phyloP scores from a whole-genome alignment of 2,113 vertebrate species.

The Chionodraco myersi region DNA sequence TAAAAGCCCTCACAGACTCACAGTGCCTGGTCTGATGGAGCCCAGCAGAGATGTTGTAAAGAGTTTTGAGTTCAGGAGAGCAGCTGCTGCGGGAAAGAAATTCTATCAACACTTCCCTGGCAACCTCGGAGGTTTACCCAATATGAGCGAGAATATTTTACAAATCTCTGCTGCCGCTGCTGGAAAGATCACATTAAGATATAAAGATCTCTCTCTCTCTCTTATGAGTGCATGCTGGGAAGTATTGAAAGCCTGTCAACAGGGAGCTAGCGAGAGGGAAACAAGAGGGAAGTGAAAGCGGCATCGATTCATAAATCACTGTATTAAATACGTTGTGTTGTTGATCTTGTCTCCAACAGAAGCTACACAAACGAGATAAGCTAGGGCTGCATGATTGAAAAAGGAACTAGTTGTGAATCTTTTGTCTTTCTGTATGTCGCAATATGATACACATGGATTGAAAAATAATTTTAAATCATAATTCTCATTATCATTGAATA shows the following conservation, averaged over 20 bases:
- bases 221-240: conserved; percentile 55
- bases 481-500: no score
- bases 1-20: conserved; percentile 15
- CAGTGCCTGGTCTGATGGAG: conserved; percentile 25
- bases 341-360: neutral
- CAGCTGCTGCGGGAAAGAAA: conserved; percentile 62
- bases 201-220: conserved; percentile 61
- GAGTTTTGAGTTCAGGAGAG: conserved; percentile 33
- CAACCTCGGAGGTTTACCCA: conserved; percentile 64
- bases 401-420: no score
- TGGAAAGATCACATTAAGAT: conserved; percentile 43
- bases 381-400: no score
- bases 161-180: conserved; percentile 29
- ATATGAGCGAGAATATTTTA: conserved; percentile 68
- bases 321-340: conserved; percentile 7
- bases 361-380: neutral
- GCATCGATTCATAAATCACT: conserved; percentile 40
- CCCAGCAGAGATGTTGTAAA: conserved; percentile 44
- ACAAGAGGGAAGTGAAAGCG: neutral
- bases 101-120: conserved; percentile 67
- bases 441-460: no score
- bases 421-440: no score
- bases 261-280: conserved; percentile 41
- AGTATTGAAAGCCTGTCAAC: conserved; percentile 51
- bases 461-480: no score